These are phyloP conservation scores for Siniperca scherzeri DNA, from an alignment of 2,797 vertebrate species.

Conservation along the genomic window DNA sequence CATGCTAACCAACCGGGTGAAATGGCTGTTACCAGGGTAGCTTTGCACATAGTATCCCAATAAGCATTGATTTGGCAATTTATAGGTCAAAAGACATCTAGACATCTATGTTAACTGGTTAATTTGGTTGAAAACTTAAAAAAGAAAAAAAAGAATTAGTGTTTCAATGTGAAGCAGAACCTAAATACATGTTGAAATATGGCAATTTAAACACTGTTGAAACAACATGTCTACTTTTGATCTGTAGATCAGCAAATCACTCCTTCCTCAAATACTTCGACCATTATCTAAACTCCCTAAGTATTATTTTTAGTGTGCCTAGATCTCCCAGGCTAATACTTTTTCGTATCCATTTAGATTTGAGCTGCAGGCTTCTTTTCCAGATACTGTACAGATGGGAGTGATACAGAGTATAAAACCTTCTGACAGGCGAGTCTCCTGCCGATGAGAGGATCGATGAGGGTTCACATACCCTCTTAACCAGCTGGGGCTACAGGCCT, in stretches of 20 bases:
- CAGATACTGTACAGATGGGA: slow-evolving; percentile 45
- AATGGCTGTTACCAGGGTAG: neutral
- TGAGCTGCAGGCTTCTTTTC: slow-evolving; percentile 37
- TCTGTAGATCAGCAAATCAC: neutral
- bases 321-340: neutral
- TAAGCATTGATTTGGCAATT: neutral
- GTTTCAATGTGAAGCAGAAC: neutral
- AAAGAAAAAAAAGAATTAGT: neutral
- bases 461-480: slow-evolving; percentile 69
- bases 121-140: neutral
- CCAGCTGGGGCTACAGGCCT: slow-evolving; percentile 52
- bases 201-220: neutral
- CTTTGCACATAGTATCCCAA: neutral
- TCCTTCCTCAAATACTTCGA: neutral
- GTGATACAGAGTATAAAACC: slow-evolving; percentile 70
- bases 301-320: neutral
- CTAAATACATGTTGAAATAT: neutral
- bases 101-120: neutral
- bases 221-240: neutral
- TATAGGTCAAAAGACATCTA: neutral
- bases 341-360: slow-evolving; percentile 25
- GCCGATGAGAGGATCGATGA: slow-evolving; percentile 73
- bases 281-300: neutral
- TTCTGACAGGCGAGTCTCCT: slow-evolving; percentile 75
- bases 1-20: neutral